phyloP scores from a whole-genome alignment of 2,888 invertebrate genomes.

The Hypercompe scribonia region DNA sequence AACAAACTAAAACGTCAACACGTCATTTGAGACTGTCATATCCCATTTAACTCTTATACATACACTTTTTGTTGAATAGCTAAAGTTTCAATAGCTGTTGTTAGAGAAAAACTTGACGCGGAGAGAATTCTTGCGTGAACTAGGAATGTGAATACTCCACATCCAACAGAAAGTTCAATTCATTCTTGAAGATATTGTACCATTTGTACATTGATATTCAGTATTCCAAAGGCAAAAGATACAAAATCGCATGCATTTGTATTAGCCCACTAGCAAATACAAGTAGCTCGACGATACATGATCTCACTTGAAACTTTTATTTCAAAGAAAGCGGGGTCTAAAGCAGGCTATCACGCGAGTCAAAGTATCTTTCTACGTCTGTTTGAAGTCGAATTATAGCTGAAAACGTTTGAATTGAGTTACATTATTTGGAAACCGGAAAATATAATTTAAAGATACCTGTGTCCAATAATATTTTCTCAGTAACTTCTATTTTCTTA shows the following conservation, averaged over 20 bases:
- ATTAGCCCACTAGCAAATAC: constrained; percentile 38
- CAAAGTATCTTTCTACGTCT: constrained; percentile 55
- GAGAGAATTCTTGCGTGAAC: constrained; percentile 71
- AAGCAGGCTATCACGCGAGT: constrained; percentile 56
- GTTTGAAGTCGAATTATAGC: constrained; percentile 44
- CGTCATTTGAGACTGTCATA: constrained; percentile 14
- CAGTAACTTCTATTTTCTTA: not conserved
- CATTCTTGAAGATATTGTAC: constrained; percentile 29
- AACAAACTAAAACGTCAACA: constrained; percentile 15
- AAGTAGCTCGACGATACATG: constrained; percentile 58
- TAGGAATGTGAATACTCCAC: constrained; percentile 66
- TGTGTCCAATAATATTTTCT: not conserved
- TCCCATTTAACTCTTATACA: constrained; percentile 39
- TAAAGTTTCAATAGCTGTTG: constrained; percentile 70
- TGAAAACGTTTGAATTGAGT: constrained; percentile 8
- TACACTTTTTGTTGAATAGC: constrained; percentile 55
- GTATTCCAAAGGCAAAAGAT: constrained; percentile 53
- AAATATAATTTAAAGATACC: not conserved
- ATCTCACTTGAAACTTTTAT: constrained; percentile 72
- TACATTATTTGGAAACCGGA: not conserved
- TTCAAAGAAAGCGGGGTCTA: constrained; percentile 58
- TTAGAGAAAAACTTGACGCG: constrained; percentile 67
- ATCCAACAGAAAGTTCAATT: constrained; percentile 64
- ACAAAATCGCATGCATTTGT: constrained; percentile 46
- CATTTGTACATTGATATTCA: constrained; percentile 35